Conservation (phyloP, 2,888 invertebrate species). For the Andrena camellia region DNA sequence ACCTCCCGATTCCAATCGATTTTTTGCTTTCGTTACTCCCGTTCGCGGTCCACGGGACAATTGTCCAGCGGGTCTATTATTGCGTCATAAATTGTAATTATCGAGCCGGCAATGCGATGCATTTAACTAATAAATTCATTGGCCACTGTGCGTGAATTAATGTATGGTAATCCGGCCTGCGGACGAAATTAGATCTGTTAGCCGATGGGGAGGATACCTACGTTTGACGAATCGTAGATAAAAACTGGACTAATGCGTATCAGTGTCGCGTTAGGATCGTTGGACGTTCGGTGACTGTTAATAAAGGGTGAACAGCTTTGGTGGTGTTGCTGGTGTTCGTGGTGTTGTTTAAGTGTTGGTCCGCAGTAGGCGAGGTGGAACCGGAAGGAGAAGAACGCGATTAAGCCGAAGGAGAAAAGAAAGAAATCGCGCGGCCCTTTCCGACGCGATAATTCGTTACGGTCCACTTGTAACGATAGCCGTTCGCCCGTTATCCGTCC, state of each 20-base stretch:
- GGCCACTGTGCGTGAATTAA: constrained; percentile 68
- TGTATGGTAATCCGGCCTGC: constrained; percentile 70
- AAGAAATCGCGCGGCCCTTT: constrained; percentile 31
- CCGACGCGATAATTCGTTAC: constrained; percentile 78
- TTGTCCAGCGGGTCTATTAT: constrained; percentile 61
- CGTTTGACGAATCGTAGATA: constrained; percentile 58
- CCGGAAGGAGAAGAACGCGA: constrained; percentile 13
- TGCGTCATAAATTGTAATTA: constrained; percentile 73
- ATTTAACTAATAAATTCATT: constrained; percentile 75
- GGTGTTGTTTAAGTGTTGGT: background rate
- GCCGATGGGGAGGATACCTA: constrained; percentile 42
- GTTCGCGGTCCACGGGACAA: constrained; percentile 46
- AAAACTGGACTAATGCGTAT: constrained; percentile 40
- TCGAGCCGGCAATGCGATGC: constrained; percentile 60
- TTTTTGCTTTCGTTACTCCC: constrained; percentile 18
- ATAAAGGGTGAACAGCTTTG: background rate
- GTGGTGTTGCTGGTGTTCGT: background rate
- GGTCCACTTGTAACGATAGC: constrained; percentile 76
- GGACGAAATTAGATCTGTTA: constrained; percentile 66
- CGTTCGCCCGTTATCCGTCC: constrained; percentile 73
- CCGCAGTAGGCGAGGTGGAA: background rate
- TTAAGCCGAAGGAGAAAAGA: constrained; percentile 41
- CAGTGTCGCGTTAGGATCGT: constrained; percentile 39
- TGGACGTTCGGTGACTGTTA: background rate
- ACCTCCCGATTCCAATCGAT: background rate